Conservation (phyloP, 1,140 invertebrate genomes). For the Dufourea novaeangliae region DNA sequence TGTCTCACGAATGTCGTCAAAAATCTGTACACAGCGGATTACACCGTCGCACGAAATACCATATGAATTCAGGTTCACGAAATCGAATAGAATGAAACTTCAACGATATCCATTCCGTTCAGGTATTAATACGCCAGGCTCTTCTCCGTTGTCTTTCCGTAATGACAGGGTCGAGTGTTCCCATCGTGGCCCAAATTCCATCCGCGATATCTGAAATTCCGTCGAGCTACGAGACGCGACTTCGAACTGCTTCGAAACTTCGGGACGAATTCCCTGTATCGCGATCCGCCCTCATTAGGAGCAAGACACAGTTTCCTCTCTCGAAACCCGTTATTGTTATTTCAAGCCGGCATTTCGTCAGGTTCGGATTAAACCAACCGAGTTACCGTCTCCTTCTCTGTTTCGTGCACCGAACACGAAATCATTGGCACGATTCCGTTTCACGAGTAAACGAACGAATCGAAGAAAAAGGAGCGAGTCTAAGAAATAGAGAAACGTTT, state of each 20-base stretch:
- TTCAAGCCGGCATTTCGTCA: background rate
- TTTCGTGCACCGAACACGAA: background rate
- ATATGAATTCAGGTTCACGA: too few species aligned
- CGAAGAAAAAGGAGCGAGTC: too few species aligned
- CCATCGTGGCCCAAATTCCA: background rate
- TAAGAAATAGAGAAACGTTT: too few species aligned
- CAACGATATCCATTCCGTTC: too few species aligned
- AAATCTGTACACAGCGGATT: too few species aligned
- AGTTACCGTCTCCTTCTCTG: background rate
- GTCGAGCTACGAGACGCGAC: background rate
- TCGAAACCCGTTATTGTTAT: too few species aligned
- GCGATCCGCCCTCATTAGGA: background rate
- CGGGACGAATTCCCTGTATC: background rate
- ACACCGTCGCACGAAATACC: too few species aligned
- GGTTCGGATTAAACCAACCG: background rate
- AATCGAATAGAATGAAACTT: too few species aligned
- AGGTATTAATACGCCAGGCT: background rate
- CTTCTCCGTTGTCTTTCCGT: background rate
- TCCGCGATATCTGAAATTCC: background rate
- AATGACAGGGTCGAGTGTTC: background rate
- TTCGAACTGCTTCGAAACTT: constrained; percentile 12
- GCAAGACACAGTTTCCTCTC: background rate
- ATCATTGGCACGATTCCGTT: background rate
- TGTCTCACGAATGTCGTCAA: too few species aligned
- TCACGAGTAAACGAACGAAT: background rate